Percentiles rank a stretch among this genome's conserved stretches.
Evolutionary conservation across 2,113 vertebrate genomes (phyloP).

Genomic region (Syrrhaptes paradoxus): DNA sequence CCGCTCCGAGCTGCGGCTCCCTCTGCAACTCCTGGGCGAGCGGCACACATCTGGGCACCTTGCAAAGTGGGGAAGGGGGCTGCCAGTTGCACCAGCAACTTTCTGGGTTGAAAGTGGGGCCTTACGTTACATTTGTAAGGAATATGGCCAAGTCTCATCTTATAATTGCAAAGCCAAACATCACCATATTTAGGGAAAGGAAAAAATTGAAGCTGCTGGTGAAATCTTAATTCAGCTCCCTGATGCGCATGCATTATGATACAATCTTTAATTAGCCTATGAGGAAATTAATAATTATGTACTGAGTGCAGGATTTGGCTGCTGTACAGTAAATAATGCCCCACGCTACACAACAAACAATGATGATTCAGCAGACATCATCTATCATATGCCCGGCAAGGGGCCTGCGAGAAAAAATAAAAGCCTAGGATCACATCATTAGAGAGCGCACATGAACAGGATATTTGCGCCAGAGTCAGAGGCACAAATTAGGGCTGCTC

Average conservation of each 20-base stretch:
- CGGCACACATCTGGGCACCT: not conserved
- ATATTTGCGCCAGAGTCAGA: not conserved
- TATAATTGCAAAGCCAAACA: not conserved
- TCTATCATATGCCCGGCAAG: not conserved
- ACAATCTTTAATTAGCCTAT: slow-evolving; percentile 49
- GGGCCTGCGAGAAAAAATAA: not conserved
- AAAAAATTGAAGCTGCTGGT: not conserved
- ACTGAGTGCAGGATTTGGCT: not conserved
- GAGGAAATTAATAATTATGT: slow-evolving; percentile 53
- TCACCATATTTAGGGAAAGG: not conserved
- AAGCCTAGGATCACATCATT: not conserved
- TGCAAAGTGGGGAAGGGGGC: rapidly evolving
- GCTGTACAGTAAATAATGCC: slow-evolving; percentile 46
- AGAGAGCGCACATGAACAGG: not conserved
- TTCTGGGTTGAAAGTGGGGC: not conserved
- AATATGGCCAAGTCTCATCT: not conserved
- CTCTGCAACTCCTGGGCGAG: not conserved
- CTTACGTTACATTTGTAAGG: not conserved
- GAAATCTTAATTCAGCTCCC: not conserved
- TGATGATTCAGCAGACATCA: slow-evolving; percentile 47
- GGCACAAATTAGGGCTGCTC: not conserved
- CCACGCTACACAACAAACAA: rapidly evolving
- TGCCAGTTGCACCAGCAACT: not conserved
- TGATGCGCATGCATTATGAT: not conserved
- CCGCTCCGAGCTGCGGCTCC: rapidly evolving